Evolutionary conservation across 2,797 vertebrate species (phyloP).

Genomic region (Rhynchonycteris naso): DNA sequence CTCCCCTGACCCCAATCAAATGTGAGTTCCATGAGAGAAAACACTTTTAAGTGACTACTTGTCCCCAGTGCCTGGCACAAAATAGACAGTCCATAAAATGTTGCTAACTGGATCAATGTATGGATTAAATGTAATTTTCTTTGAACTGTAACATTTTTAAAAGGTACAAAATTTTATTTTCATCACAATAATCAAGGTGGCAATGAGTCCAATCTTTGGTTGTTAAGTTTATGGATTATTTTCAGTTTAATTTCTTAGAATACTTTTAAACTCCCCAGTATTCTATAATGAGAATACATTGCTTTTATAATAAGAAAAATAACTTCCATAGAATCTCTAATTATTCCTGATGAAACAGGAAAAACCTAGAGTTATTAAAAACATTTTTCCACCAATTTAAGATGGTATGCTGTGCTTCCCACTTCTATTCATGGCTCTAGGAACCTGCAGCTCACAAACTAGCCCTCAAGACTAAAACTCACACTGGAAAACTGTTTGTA

Average conservation of each 20-base stretch:
- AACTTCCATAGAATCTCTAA: neutral
- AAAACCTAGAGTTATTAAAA: conserved; percentile 3
- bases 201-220: neutral
- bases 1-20: neutral
- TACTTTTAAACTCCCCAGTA: neutral
- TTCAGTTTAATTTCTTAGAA: conserved; percentile 14
- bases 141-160: neutral
- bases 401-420: neutral
- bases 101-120: neutral
- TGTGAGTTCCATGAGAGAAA: neutral
- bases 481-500: conserved; percentile 19
- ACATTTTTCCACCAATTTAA: neutral
- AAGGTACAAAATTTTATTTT: conserved; percentile 43
- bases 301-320: conserved; percentile 18
- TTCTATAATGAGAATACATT: neutral
- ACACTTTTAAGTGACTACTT: neutral
- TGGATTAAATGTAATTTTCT: neutral
- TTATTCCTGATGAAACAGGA: conserved; percentile 6
- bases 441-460: neutral
- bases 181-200: neutral
- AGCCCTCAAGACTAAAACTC: neutral
- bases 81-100: neutral
- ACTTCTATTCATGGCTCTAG: neutral
- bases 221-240: neutral
- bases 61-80: neutral